Percentiles rank a stretch among this genome's conserved stretches.
phyloP scores from a whole-genome alignment of 2,113 vertebrate genomes.

The Halichoerus grypus region DNA sequence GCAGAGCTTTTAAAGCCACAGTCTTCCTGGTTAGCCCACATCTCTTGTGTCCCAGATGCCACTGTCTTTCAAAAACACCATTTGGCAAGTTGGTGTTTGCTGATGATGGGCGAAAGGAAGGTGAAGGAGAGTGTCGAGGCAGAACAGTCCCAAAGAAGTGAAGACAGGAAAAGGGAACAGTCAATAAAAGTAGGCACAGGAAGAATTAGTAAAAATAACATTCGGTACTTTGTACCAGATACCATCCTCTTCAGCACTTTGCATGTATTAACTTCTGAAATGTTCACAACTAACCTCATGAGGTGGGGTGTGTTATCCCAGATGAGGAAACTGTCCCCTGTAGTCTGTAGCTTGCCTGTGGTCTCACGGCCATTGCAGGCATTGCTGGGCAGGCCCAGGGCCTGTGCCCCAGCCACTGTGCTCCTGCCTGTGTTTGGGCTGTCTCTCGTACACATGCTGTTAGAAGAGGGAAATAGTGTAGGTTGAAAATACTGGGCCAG shows the following conservation, averaged over 20 bases:
- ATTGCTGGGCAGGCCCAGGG: neutral
- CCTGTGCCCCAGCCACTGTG: neutral
- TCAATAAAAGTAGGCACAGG: neutral
- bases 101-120: neutral
- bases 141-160: neutral
- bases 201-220: neutral
- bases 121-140: neutral
- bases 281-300: neutral
- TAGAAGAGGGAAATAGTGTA: neutral
- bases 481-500: neutral
- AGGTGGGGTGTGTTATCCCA: neutral
- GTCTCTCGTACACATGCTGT: neutral
- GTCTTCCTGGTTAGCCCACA: neutral
- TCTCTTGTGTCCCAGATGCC: neutral
- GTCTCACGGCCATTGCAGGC: neutral
- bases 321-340: neutral
- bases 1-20: neutral
- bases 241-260: neutral
- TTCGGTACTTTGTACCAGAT: neutral
- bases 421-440: neutral
- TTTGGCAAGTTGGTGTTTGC: neutral
- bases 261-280: neutral
- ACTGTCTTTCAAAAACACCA: neutral
- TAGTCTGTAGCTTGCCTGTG: neutral
- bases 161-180: neutral